Conservation (phyloP, 1,140 invertebrate genomes). For the Drosophila lowei region DNA sequence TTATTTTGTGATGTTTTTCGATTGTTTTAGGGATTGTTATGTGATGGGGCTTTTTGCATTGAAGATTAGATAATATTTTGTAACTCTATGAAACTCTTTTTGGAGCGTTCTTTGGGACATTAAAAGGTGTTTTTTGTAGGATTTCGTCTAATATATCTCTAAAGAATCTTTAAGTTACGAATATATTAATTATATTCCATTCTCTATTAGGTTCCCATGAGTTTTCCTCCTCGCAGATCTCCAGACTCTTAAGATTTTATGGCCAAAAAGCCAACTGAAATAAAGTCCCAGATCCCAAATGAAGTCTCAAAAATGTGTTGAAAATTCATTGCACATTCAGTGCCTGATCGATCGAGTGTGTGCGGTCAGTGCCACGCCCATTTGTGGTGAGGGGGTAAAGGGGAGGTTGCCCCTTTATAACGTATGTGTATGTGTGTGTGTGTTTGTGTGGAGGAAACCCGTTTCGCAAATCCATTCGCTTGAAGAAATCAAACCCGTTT, state of each 20-base stretch:
- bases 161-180: background rate
- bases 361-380: conserved; percentile 66
- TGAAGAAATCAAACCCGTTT: conserved; percentile 42
- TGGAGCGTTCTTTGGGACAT: too few species aligned
- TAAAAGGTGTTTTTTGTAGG: too few species aligned
- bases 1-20: too few species aligned
- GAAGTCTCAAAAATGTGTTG: conserved; percentile 8
- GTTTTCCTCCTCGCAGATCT: background rate
- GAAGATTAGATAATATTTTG: too few species aligned
- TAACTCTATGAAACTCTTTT: background rate
- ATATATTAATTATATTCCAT: background rate
- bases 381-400: conserved; percentile 5
- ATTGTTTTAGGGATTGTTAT: too few species aligned
- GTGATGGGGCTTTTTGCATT: too few species aligned
- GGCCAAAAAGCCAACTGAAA: too few species aligned
- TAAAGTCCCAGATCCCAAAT: too few species aligned
- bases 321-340: conserved; percentile 22
- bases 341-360: conserved; percentile 49
- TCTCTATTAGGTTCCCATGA: background rate
- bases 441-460: conserved; percentile 41
- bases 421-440: background rate
- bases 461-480: conserved; percentile 62
- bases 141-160: too few species aligned
- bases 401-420: conserved; percentile 28
- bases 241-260: too few species aligned